phyloP scores from a whole-genome alignment of 2,797 vertebrate genomes.

The Tinamus major region DNA sequence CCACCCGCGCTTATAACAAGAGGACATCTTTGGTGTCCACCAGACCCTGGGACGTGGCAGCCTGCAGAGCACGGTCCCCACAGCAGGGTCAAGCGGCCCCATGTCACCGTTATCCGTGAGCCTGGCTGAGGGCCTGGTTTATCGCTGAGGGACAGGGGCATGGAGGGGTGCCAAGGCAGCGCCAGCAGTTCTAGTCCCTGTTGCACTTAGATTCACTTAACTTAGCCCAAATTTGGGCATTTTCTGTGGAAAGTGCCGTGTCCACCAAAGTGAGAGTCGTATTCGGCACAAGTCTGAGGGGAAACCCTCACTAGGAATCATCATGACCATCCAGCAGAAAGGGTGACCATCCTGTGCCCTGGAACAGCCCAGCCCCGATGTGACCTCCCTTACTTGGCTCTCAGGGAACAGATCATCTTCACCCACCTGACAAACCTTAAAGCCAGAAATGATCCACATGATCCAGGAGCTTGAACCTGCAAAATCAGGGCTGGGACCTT shows the following conservation, averaged over 20 bases:
- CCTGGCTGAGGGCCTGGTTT: neutral
- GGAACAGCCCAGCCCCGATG: neutral
- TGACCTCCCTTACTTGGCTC: neutral
- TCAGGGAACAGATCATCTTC: neutral
- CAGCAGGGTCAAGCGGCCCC: accelerated
- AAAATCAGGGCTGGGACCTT: neutral
- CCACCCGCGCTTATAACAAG: neutral
- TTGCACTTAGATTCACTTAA: neutral
- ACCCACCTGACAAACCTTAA: neutral
- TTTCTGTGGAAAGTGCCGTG: neutral
- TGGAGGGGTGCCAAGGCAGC: neutral
- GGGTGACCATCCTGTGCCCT: neutral
- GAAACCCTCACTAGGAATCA: neutral
- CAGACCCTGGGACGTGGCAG: neutral
- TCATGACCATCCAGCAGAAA: neutral
- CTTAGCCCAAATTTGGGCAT: neutral
- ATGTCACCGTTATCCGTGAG: neutral
- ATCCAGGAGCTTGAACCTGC: neutral
- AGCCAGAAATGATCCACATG: neutral
- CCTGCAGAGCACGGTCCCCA: accelerated
- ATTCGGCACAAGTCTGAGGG: neutral
- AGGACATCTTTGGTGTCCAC: accelerated
- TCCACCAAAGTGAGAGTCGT: accelerated
- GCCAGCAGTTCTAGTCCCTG: neutral
- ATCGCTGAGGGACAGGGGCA: neutral